Evolutionary conservation across 1,140 invertebrate genomes (phyloP), one percentile per base, ranked within the genome.

Genomic region (Colletes latitarsis): DNA sequence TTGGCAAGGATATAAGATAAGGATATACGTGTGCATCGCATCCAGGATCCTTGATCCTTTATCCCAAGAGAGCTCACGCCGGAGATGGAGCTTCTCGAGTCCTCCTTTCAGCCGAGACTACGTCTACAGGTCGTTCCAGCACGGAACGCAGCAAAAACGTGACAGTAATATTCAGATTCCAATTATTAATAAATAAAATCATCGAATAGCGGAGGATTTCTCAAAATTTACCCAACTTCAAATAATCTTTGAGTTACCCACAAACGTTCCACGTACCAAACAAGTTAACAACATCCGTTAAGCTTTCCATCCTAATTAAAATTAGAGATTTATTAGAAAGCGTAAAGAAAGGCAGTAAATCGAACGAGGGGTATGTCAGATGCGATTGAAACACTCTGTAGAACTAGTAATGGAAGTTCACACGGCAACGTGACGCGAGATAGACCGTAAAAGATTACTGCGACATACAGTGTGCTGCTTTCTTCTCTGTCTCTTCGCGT

Each of bases 361-460:
- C 12, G 30, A 55, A 4, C 0, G 41, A 14, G 15, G 55, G 55
- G 52, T 46, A 70, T 30, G 72, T 41, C 3, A n/a, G 19, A 30
- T 76, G 80, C 77, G 82, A 85, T 83, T 90, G 88, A 66, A 82
- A 82, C 85, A 71, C 77, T 86, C 88, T 88, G 78, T 89, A 88
- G 63, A 46, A 60, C 70, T 69, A 85, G 86, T 76, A 71, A 72
- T 75, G 77, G 62, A 78, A 77, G 79, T 80, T 88, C 75, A 58
- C 77, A 68, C 87, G 84, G 57, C 88, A 82, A 79, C 87, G 82
- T 87, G 88, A 88, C 75, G 87, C 88, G 88, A 91, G 89, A 91
- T 89, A 92, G 89, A 90, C 88, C 88, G 89, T 92, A 91, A 92
- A 92, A 91, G 91, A 92, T 92, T 91, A 91, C 89, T 88, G 87